Percentiles rank a stretch among this genome's conserved stretches.
Conservation (phyloP, 2,113 vertebrate species). For the Phaetusa simplex region DNA sequence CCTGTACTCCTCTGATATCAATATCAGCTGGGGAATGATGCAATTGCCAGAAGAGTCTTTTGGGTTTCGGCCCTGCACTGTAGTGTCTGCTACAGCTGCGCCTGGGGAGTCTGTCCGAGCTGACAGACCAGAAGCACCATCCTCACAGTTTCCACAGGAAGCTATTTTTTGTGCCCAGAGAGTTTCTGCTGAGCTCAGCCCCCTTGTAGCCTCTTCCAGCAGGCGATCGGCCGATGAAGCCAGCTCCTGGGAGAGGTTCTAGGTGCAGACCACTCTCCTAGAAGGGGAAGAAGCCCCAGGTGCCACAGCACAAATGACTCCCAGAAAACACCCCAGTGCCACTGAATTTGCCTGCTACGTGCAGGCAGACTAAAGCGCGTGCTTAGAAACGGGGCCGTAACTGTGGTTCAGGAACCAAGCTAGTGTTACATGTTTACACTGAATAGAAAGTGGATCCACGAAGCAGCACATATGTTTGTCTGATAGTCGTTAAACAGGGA, state of each 20-base stretch:
- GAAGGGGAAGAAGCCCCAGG: background rate
- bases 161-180: background rate
- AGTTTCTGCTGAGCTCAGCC: background rate
- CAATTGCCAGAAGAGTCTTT: background rate
- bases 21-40: background rate
- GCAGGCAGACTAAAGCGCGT: fast-evolving
- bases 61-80: background rate
- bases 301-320: background rate
- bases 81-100: background rate
- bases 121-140: background rate
- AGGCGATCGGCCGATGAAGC: fast-evolving
- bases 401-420: background rate
- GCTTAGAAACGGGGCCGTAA: fast-evolving
- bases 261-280: background rate
- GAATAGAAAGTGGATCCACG: background rate
- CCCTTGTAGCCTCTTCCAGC: background rate
- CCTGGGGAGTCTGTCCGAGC: background rate
- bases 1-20: too few relatives aligned
- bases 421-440: background rate
- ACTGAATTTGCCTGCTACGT: fast-evolving
- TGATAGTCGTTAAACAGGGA: slow-evolving; percentile 29
- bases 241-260: background rate
- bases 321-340: background rate
- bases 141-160: background rate
- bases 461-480: slow-evolving; percentile 22